Evolutionary conservation across 2,888 invertebrate genomes (phyloP).

Genomic region (Phania funesta): DNA sequence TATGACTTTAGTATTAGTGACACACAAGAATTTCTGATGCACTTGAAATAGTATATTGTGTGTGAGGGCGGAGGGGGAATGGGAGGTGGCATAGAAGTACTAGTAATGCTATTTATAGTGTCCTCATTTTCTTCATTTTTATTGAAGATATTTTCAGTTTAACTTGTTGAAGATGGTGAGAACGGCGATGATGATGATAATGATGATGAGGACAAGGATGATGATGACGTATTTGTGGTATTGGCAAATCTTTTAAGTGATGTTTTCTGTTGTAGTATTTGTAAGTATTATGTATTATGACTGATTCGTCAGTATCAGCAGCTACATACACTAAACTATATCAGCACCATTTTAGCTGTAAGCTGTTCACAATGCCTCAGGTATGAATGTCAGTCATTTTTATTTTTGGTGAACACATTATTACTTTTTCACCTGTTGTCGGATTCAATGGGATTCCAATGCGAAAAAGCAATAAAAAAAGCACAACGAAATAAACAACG

Average conservation of each 20-base stretch:
- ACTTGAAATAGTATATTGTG: constrained; percentile 60
- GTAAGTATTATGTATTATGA: constrained; percentile 36
- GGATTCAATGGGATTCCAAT: constrained; percentile 44
- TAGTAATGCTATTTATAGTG: constrained; percentile 40
- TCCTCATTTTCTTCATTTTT: constrained; percentile 47
- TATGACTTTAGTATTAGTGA: constrained; percentile 32
- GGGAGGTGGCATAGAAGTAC: background rate
- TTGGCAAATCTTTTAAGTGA: constrained; percentile 28
- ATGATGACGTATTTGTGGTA: constrained; percentile 33
- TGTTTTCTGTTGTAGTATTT: constrained; percentile 26
- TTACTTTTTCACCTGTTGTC: constrained; percentile 67
- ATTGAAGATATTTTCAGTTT: constrained; percentile 31
- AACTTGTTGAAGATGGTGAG: constrained; percentile 12
- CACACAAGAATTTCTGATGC: constrained; percentile 45
- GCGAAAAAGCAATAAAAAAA: constrained; percentile 15
- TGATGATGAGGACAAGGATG: background rate
- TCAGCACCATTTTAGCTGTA: constrained; percentile 52
- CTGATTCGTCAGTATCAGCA: constrained; percentile 31
- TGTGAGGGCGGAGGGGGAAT: background rate
- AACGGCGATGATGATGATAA: background rate
- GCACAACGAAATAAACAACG: background rate
- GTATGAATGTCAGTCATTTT: constrained; percentile 64
- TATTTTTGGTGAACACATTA: constrained; percentile 58
- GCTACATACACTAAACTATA: background rate
- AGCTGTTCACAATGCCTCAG: constrained; percentile 56